Conservation (phyloP, 2,113 vertebrate species). For the Athene cunicularia region DNA sequence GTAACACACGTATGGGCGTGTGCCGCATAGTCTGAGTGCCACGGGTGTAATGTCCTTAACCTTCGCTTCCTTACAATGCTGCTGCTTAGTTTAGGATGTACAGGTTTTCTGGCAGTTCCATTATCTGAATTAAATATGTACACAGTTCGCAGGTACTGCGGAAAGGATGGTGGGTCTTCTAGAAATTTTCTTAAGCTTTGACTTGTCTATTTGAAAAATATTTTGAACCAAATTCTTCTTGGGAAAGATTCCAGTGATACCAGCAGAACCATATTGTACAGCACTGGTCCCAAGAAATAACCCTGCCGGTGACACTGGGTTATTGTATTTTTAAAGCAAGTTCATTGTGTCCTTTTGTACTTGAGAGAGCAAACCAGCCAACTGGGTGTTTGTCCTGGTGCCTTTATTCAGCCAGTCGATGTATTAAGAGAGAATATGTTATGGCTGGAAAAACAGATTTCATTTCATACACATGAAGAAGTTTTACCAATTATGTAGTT, state of each 20-base stretch:
- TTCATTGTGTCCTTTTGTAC: not conserved
- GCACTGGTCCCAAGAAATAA: not conserved
- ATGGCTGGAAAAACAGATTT: not conserved
- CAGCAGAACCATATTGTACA: rapidly evolving
- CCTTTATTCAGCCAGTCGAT: not conserved
- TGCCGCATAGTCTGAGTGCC: not conserved
- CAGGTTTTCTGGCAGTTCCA: not conserved
- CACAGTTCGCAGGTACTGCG: rapidly evolving
- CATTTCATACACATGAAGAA: rapidly evolving
- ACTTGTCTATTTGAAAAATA: not conserved
- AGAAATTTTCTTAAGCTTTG: not conserved
- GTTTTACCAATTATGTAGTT: not conserved
- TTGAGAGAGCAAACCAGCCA: not conserved
- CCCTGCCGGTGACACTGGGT: rapidly evolving
- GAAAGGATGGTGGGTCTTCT: not conserved
- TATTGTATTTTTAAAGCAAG: not conserved
- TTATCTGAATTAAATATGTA: rapidly evolving
- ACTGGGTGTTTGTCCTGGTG: not conserved
- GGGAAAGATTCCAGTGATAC: not conserved
- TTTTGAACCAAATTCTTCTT: not conserved
- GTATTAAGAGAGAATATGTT: not conserved
- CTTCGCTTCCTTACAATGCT: rapidly evolving
- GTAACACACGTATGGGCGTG: rapidly evolving
- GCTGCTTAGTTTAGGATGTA: not conserved
- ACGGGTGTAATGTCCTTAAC: not conserved